These are phyloP conservation scores for Leucophenga montana DNA, from an alignment of 2,888 invertebrate species.

Conservation along the genomic window DNA sequence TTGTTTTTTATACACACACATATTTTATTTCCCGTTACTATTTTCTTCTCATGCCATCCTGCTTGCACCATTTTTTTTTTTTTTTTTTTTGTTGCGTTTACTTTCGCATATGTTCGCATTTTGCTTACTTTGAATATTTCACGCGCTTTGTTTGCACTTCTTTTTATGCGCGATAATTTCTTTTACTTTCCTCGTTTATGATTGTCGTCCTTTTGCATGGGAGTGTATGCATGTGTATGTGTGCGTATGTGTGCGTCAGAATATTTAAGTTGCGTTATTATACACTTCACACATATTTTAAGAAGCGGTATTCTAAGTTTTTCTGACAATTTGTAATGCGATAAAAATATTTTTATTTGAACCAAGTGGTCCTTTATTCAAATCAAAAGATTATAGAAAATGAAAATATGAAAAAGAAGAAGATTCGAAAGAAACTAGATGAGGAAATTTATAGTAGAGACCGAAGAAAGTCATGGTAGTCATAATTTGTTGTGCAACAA, in stretches of 20 bases:
- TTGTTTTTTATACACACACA: constrained; percentile 50
- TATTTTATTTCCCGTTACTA: constrained; percentile 26
- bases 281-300: too few species aligned
- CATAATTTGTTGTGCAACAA: too few species aligned
- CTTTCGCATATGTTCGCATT: constrained; percentile 25
- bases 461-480: too few species aligned
- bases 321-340: too few species aligned
- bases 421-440: too few species aligned
- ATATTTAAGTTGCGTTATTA: constrained; percentile 37
- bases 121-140: constrained; percentile 28
- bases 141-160: constrained; percentile 16
- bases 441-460: too few species aligned
- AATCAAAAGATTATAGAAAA: too few species aligned
- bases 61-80: constrained; percentile 34
- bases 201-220: constrained; percentile 1
- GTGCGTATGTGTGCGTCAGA: constrained; percentile 36
- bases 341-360: not conserved
- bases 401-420: too few species aligned
- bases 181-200: constrained; percentile 17
- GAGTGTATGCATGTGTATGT: not conserved
- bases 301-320: too few species aligned
- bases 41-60: constrained; percentile 31
- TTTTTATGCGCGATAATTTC: not conserved
- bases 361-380: too few species aligned
- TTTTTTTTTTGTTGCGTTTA: not conserved